Evolutionary conservation across 2,113 vertebrate genomes (phyloP), one percentile per base, ranked within the genome.

Genomic region (Brachyhypopomus gauderio): DNA sequence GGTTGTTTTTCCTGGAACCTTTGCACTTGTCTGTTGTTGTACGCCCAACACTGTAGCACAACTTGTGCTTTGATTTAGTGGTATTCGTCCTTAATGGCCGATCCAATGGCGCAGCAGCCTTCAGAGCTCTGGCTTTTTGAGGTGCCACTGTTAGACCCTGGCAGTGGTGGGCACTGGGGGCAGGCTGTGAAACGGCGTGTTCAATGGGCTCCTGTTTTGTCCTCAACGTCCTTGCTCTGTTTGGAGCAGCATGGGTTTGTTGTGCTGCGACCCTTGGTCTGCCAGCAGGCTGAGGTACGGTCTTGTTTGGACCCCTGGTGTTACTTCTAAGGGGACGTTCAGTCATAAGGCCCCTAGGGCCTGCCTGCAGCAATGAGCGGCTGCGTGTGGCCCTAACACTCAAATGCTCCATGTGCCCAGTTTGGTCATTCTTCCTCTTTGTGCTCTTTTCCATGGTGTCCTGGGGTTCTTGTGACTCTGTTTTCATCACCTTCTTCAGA

Each of bases 361-460:
- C 79, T 4, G 80, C 52, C 36, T 81, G 83, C 77, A 91, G 88
- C 75, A 90, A 41, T 82, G 90, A 87, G 1, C 89, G 87, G 70
- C 91, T 93, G 58, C 92, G 84, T 88, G 91, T 92, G 82, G 89
- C 91, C 83, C 91, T 74, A 82, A 91, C 90, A 58, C 85, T 87
- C 3, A 90, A 88, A 34, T 89, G 87, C 59, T 89, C 45, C 0
- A 0, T 58, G n/a, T 71, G 75, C 4, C 30, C 72, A 36, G n/a
- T 14, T 64, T 36, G 19, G 0, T 11, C 34, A 72, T 81, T 90
- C 41, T 77, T 81, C 78, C 80, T 91, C 77, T 85, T 93, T 0
- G 78, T 38, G 4, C 30, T 82, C 4, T 88, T 83, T 30, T 77
- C 83, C 71, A 0, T 1, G 2, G 25, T 56, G 48, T 84, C 69